Evolutionary conservation across 2,797 vertebrate species (phyloP), one percentile per base, ranked within the genome.

Genomic region (Spatula clypeata): DNA sequence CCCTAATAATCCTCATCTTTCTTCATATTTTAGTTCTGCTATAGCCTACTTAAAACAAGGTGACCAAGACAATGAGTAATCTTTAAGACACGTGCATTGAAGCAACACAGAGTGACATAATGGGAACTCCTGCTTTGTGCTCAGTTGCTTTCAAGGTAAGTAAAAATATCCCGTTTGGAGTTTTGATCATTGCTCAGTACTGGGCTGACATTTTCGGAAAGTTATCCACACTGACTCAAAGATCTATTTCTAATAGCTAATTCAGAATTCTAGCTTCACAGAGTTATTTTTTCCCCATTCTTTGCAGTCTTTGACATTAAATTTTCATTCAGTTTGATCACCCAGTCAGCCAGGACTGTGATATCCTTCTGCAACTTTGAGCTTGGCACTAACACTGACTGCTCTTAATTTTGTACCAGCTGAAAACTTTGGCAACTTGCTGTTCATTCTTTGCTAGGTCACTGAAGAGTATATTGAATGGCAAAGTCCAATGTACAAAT

Each of bases 81-180:
- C 49, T 87, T 76, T 34, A 64, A 79, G 80, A 44, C 0, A 40
- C 0, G 0, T 47, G 38, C 31, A 34, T 10, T 26, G 45, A 45
- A 79, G 54, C 55, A 89, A 81, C 13, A 29, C 11, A 29, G 31
- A 82, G 7, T 77, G 94, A 94, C 94, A 91, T 76, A 96, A 94
- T 27, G 57, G 57, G 95, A 91, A 55, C 75, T 85, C 26, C 47
- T 67, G 10, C 13, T 89, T 82, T 66, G 13, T n/a, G 40, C 44
- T 86, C 51, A 20, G 44, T 67, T 89, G 54, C 69, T 61, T 86
- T 94, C 79, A 88, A 89, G 87, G 47, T 42, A 73, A 82, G 13
- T 47, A 87, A 91, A 84, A 93, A 94, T 76, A 80, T 44, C 53
- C 4, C 12, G 34, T 38, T 40, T 87, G 20, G 24, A 47, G 73